phyloP scores from a whole-genome alignment of 1,140 invertebrate genomes.

The Drosophila obscura region DNA sequence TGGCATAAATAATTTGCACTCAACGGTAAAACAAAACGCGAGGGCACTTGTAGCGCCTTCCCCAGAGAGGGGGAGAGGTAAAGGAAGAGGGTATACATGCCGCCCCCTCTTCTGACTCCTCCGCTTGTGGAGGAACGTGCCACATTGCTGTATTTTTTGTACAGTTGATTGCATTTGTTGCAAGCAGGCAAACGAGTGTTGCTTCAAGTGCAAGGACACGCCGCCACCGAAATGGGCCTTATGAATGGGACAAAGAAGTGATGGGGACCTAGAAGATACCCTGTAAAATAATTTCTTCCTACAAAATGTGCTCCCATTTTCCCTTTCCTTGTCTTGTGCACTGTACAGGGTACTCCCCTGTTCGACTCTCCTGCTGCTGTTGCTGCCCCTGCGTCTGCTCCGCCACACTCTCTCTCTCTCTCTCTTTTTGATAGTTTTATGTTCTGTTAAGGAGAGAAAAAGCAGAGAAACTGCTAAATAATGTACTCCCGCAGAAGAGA shows the following conservation, averaged over 20 bases:
- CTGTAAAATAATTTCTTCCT: no score
- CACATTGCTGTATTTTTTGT: conserved; percentile 38
- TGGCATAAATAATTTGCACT: conserved; percentile 80
- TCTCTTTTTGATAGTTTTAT: conserved; percentile 46
- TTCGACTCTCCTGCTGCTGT: background rate
- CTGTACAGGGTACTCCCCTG: conserved; percentile 3
- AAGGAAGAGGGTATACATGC: background rate
- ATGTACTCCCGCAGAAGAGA: conserved; percentile 26
- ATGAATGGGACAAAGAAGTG: no score
- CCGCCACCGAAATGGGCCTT: background rate
- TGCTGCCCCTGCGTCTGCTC: no score
- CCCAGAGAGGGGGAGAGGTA: background rate
- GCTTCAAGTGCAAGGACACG: conserved; percentile 72
- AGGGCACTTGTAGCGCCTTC: conserved; percentile 65
- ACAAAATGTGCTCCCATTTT: no score
- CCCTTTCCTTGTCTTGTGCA: background rate
- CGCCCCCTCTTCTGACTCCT: no score
- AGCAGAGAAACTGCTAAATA: conserved; percentile 54
- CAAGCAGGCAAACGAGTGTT: conserved; percentile 25
- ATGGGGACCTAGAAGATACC: background rate
- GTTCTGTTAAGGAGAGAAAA: conserved; percentile 10
- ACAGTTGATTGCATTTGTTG: conserved; percentile 60
- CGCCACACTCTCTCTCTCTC: no score
- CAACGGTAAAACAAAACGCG: conserved; percentile 65
- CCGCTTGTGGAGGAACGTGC: conserved; percentile 11